Base-by-base conservation (phyloP, 1,140 invertebrate genomes). In the Littorina saxatilis region DNA sequence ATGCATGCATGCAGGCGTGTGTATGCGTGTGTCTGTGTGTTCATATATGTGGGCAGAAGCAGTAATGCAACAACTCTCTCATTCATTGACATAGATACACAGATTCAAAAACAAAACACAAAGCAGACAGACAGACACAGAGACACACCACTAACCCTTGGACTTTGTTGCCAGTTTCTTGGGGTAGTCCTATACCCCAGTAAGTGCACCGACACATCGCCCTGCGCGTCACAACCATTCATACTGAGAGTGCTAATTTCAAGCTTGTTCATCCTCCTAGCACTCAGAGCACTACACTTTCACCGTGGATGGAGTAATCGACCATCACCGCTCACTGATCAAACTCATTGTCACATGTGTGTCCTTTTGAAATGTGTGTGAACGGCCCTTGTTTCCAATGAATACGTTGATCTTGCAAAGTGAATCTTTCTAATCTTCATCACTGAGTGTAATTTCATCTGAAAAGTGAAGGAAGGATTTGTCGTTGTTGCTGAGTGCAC, bases 1-100 rank as follows among this genome's bases (percentile, higher is more conserved):
- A 47, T 79, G 37, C 47, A 63, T 79, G 58, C 29, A 27, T 68
- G 39, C 23, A 68, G n/a, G 58, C 35, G 39, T 68, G 77, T 66
- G 61, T 47, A n/a, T 43, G 23, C 40, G 35, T 47, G 39, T 11
- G 52, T 55, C 2, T 47, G 43, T 50, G 2, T 32, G 0, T 68
- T 32, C 13, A 68, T 20, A 2, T 32, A 58, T 52, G 75, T 35
- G 15, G 32, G 68, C 15, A 11, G 39, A 37, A 37, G 68, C 20
- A 32, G 1, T 43, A 11, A 0, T 0, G 29, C 15, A 66, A n/a
- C 15, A 35, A n/a, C 63, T n/a, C 13, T n/a, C 1, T 35, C 15
- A 15, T n/a, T 1, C 27, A 15, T 66, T 13, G 0, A 29, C 27
- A 3, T 15, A 29, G 15, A 13, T 66, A 15, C 63, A 66, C 3